phyloP scores from a whole-genome alignment of 2,113 vertebrate species.

The Pollachius pollachius region DNA sequence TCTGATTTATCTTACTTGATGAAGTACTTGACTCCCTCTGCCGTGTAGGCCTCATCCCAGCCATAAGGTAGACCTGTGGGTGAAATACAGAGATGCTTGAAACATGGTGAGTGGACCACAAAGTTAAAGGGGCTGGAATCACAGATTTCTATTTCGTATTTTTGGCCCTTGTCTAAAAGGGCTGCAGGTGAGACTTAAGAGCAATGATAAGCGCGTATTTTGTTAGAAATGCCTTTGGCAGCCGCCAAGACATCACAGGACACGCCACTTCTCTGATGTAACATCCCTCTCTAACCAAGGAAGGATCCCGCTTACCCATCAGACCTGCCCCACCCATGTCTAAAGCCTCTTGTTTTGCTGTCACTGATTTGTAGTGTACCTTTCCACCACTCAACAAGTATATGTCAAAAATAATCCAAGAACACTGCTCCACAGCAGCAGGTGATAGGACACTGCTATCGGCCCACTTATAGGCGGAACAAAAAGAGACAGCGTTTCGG shows the following conservation, averaged over 20 bases:
- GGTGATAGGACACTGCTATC: too few species aligned
- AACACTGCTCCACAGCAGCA: too few species aligned
- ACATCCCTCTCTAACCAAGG: not conserved
- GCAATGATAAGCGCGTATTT: too few species aligned
- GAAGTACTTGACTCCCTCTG: slow-evolving; percentile 88
- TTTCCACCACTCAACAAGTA: not conserved
- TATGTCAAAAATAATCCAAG: not conserved
- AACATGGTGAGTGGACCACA: not conserved
- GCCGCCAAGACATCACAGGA: not conserved
- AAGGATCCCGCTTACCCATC: not conserved
- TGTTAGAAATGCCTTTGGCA: too few species aligned
- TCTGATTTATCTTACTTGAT: slow-evolving; percentile 83
- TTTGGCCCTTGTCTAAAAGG: too few species aligned
- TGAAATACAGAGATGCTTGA: not conserved
- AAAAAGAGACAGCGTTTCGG: not conserved
- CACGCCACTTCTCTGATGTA: not conserved
- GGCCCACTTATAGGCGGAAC: not conserved
- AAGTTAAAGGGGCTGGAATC: not conserved
- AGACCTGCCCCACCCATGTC: not conserved
- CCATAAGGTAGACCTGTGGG: slow-evolving; percentile 83
- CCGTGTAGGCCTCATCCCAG: slow-evolving; percentile 90
- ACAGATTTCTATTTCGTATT: not conserved
- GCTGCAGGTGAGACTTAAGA: too few species aligned
- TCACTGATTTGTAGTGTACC: not conserved
- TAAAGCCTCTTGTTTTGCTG: not conserved